A percentile compares a stretch with the other conserved stretches of the same genome.
phyloP scores from a whole-genome alignment of 2,888 invertebrate species.

The Drosophila longiperda region DNA sequence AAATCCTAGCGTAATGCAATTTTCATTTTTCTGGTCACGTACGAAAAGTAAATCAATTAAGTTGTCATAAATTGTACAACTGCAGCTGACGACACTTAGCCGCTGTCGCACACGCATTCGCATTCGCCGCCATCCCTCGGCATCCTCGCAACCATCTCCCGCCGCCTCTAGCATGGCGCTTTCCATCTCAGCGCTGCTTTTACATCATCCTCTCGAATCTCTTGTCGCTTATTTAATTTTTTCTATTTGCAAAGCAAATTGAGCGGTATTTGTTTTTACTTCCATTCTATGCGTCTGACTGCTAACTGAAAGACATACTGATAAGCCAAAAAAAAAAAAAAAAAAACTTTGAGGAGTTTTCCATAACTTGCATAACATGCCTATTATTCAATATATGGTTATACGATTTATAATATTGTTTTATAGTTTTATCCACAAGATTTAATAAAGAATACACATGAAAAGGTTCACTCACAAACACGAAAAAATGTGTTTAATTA shows the following conservation, averaged over 20 bases:
- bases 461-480: neutral
- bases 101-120: slow-evolving; percentile 40
- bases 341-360: slow-evolving; percentile 3
- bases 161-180: neutral
- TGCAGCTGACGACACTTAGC: slow-evolving; percentile 61
- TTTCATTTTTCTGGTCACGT: slow-evolving; percentile 84
- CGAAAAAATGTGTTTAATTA: neutral
- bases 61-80: slow-evolving; percentile 83
- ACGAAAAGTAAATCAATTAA: slow-evolving; percentile 84
- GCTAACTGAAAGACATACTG: slow-evolving; percentile 15
- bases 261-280: slow-evolving; percentile 75
- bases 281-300: slow-evolving; percentile 29
- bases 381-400: neutral
- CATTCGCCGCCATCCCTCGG: slow-evolving; percentile 20
- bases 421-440: neutral
- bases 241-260: slow-evolving; percentile 74
- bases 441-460: neutral
- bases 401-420: neutral
- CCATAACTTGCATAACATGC: slow-evolving; percentile 1
- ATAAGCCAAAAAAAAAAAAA: slow-evolving; percentile 15
- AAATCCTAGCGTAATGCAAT: slow-evolving; percentile 83
- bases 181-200: slow-evolving; percentile 28
- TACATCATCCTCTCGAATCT: slow-evolving; percentile 36
- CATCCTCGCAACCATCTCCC: neutral
- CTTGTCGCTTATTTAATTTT: slow-evolving; percentile 62